These are phyloP conservation scores for Blomia tropicalis DNA, from an alignment of 2,888 invertebrate species.

Conservation along the genomic window DNA sequence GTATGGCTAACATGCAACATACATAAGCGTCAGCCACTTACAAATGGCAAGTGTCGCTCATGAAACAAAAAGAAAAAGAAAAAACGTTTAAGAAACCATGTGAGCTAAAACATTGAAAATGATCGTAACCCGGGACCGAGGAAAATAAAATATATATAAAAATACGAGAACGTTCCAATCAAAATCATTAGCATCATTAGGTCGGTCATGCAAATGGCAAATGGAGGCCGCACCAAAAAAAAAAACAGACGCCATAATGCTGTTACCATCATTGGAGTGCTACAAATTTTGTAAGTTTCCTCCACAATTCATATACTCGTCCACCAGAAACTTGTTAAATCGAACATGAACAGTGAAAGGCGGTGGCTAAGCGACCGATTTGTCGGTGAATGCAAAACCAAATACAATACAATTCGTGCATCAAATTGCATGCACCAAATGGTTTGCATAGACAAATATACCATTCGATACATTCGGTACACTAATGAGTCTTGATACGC, in stretches of 20 bases:
- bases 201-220: slow-evolving; percentile 2
- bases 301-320: not conserved
- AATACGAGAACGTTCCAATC: slow-evolving; percentile 1
- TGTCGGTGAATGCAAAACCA: not conserved
- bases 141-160: not conserved
- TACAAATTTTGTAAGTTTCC: not conserved
- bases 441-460: not conserved
- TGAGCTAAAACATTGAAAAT: not conserved
- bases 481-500: no score
- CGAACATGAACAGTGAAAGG: not conserved
- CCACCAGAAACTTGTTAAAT: slow-evolving; percentile 11
- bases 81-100: not conserved
- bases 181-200: slow-evolving; percentile 15
- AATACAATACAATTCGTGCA: no score
- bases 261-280: not conserved
- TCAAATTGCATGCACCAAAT: no score
- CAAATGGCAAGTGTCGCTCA: no score
- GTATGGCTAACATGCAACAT: no score
- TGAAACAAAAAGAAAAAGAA: not conserved
- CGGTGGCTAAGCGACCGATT: not conserved
- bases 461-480: not conserved
- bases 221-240: not conserved
- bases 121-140: no score
- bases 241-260: no score
- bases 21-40: not conserved